Conservation (phyloP, 2,797 vertebrate species). For the Antennarius maculatus region DNA sequence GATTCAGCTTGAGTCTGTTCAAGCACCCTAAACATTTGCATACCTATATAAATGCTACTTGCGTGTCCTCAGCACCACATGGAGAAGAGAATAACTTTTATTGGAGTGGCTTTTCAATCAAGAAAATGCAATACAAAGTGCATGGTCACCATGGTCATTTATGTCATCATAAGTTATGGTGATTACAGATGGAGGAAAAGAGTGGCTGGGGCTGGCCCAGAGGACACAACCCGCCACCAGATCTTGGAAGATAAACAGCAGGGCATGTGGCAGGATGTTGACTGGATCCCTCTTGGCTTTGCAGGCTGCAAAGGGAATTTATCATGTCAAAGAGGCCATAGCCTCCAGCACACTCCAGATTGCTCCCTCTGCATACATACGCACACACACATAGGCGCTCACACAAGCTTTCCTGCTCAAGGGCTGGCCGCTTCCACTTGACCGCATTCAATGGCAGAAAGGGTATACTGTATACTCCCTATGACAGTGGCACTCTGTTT, state of each 20-base stretch:
- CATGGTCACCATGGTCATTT: conserved; percentile 56
- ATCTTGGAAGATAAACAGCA: conserved; percentile 74
- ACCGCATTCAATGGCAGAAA: conserved; percentile 66
- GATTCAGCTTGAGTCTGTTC: conserved; percentile 57
- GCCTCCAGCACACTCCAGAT: conserved; percentile 76
- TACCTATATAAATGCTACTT: conserved; percentile 45
- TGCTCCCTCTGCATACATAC: conserved; percentile 61
- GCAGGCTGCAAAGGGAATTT: conserved; percentile 72
- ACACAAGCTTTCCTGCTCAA: conserved; percentile 49
- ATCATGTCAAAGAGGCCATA: conserved; percentile 72
- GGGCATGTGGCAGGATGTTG: conserved; percentile 70
- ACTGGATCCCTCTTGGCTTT: conserved; percentile 66
- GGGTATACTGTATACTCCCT: conserved; percentile 58
- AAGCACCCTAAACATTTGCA: conserved; percentile 58
- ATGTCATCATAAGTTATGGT: conserved; percentile 66
- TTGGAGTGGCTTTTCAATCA: conserved; percentile 34
- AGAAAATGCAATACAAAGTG: conserved; percentile 40
- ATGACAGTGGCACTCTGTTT: conserved; percentile 72
- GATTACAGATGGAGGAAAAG: conserved; percentile 50
- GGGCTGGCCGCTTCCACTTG: conserved; percentile 74
- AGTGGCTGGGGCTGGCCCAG: conserved; percentile 41
- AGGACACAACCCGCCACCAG: conserved; percentile 60
- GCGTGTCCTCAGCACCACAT: conserved; percentile 24
- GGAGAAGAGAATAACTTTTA: conserved; percentile 25
- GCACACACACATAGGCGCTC: conserved; percentile 36